Evolutionary conservation across 92 coral and sea anemone species (phyloP).

Genomic region (Zoanthus solanderi): DNA sequence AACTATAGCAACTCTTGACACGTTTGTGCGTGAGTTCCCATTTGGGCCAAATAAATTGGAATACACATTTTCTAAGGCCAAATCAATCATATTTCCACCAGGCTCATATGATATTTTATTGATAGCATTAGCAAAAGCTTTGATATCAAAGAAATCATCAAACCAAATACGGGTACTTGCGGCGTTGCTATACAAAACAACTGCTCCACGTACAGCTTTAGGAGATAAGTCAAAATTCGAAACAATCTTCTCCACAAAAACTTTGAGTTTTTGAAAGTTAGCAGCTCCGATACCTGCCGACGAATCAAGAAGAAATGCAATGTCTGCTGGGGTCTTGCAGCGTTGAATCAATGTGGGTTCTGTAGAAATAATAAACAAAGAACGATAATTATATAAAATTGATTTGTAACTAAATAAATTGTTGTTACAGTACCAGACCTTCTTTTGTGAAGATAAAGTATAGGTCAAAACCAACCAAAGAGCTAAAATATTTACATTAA

Average conservation of each 20-base stretch:
- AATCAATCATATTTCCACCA: constrained; percentile 20
- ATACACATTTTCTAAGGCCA: constrained; percentile 33
- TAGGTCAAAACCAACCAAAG: no score
- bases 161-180: constrained; percentile 49
- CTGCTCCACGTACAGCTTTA: constrained; percentile 6
- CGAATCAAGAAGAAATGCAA: constrained; percentile 38
- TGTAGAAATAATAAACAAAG: not conserved
- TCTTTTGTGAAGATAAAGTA: no score
- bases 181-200: constrained; percentile 18
- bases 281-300: constrained; percentile 16
- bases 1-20: constrained; percentile 24
- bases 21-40: not conserved
- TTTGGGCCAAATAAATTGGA: constrained; percentile 34
- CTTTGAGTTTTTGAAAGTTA: constrained; percentile 18
- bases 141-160: constrained; percentile 27
- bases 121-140: constrained; percentile 28
- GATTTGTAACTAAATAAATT: no score
- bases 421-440: no score
- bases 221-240: constrained; percentile 16
- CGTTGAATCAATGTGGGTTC: not conserved
- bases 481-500: no score
- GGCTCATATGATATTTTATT: constrained; percentile 5
- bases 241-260: not conserved
- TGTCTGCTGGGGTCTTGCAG: not conserved
- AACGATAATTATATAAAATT: not conserved